Evolutionary conservation across 2,113 vertebrate genomes (phyloP).

Genomic region (Melanotaenia duboulayi): DNA sequence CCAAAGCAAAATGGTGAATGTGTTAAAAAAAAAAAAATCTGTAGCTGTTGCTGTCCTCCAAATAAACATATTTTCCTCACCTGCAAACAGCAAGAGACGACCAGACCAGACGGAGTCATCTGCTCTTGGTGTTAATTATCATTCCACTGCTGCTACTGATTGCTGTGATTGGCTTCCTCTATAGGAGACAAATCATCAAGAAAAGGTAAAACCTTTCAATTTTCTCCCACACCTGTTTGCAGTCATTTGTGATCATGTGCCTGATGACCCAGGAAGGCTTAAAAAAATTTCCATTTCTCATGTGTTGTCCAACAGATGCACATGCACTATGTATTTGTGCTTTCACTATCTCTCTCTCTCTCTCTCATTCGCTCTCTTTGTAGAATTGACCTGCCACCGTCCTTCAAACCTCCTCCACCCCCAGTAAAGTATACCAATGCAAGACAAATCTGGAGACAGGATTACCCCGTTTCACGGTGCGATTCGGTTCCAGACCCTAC

Average conservation of each 20-base stretch:
- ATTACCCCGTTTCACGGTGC: constrained; percentile 42
- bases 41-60: constrained; percentile 1
- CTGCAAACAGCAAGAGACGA: constrained; percentile 27
- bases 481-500: constrained; percentile 15
- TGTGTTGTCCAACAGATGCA: not conserved
- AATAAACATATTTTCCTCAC: constrained; percentile 6
- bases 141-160: constrained; percentile 52
- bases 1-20: constrained; percentile 23
- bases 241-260: constrained; percentile 8
- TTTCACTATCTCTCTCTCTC: no score
- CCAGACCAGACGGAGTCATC: not conserved
- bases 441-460: not conserved
- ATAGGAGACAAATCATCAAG: constrained; percentile 49
- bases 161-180: constrained; percentile 43
- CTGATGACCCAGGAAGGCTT: not conserved
- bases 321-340: no score
- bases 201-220: constrained; percentile 60
- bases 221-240: not conserved
- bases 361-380: no score
- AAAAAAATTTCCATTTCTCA: not conserved
- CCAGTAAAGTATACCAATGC: constrained; percentile 74
- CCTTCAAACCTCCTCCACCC: constrained; percentile 83
- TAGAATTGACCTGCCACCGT: constrained; percentile 75
- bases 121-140: constrained; percentile 35
- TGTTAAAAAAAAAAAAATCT: constrained; percentile 10